Conservation (phyloP, 2,113 vertebrate species). For the Protomyctophum bolini region DNA sequence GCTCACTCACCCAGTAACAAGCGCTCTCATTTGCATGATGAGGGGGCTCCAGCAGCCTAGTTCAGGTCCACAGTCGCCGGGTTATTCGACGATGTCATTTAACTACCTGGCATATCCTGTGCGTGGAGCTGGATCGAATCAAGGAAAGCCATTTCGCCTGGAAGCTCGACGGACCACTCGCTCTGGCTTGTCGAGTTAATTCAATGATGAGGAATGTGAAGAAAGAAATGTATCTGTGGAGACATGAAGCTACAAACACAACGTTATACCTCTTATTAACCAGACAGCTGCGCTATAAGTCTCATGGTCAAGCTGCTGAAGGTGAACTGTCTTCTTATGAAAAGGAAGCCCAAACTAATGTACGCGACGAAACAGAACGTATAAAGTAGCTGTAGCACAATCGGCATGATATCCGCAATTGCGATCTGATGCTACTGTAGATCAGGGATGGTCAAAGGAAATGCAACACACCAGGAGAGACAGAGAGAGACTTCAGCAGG, state of each 20-base stretch:
- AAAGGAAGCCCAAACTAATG: too few species aligned
- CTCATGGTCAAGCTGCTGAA: neutral
- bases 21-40: conserved; percentile 53
- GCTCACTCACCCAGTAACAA: conserved; percentile 57
- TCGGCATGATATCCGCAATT: too few species aligned
- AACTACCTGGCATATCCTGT: conserved; percentile 45
- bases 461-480: too few species aligned
- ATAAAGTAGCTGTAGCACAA: too few species aligned
- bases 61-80: neutral
- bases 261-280: neutral
- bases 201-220: conserved; percentile 27
- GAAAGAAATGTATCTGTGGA: neutral
- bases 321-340: neutral
- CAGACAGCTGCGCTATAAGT: neutral
- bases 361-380: too few species aligned
- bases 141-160: conserved; percentile 51
- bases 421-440: too few species aligned
- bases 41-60: conserved; percentile 2
- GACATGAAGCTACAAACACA: neutral
- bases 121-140: conserved; percentile 44
- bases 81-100: conserved; percentile 39
- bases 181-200: conserved; percentile 44
- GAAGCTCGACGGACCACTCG: conserved; percentile 24
- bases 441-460: too few species aligned
- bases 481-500: neutral